A percentile compares a stretch with the other conserved stretches of the same genome.
Evolutionary conservation across 2,888 invertebrate species (phyloP).

Genomic region (Subacronicta megacephala): DNA sequence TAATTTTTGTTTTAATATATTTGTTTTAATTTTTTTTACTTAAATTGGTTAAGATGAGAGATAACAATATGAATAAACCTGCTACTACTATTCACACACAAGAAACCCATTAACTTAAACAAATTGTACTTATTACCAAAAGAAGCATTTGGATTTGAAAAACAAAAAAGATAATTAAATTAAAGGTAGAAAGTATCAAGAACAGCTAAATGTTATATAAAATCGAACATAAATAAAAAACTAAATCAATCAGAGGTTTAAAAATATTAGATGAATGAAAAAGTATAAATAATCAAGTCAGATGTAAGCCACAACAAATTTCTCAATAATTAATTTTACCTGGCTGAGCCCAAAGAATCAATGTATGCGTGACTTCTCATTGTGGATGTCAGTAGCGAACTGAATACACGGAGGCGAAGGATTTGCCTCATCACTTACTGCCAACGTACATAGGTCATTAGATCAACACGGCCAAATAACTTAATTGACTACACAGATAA

Average conservation of each 20-base stretch:
- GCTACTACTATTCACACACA: no score
- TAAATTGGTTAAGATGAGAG: no score
- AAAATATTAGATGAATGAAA: neutral
- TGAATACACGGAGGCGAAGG: constrained; percentile 80
- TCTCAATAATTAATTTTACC: constrained; percentile 72
- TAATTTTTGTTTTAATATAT: no score
- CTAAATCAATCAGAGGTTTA: constrained; percentile 7
- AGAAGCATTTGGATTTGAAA: neutral
- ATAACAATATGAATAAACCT: no score
- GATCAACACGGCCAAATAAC: constrained; percentile 69
- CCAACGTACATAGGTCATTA: constrained; percentile 85
- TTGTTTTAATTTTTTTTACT: no score
- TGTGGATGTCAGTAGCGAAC: constrained; percentile 82
- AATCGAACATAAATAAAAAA: constrained; percentile 17
- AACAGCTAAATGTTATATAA: no score
- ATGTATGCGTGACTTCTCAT: constrained; percentile 88
- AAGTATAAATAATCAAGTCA: constrained; percentile 19
- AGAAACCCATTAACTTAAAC: neutral
- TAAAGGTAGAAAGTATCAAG: neutral
- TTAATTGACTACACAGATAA: constrained; percentile 46
- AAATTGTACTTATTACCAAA: neutral
- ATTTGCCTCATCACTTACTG: constrained; percentile 88
- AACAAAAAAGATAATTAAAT: no score
- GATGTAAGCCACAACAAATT: constrained; percentile 60
- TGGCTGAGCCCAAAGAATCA: constrained; percentile 86